Evolutionary conservation across 1,140 invertebrate species (phyloP).

Genomic region (Cepaea nemoralis): DNA sequence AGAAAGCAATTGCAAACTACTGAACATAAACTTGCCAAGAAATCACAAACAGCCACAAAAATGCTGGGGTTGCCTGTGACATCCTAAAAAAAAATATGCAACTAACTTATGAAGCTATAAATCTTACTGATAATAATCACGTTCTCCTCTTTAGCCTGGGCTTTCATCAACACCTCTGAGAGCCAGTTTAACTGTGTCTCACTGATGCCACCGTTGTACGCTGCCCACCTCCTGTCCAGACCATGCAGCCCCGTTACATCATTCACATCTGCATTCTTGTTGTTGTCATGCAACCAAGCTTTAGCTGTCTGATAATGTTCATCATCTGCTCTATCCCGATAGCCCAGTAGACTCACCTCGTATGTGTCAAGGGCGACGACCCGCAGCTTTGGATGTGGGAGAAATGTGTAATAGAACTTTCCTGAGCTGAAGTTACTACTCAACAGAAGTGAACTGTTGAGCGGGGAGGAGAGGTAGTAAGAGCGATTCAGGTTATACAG

Average conservation of each 20-base stretch:
- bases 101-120: neutral
- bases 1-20: too few relatives aligned
- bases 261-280: conserved; percentile 65
- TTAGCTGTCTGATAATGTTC: conserved; percentile 49
- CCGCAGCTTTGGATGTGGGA: conserved; percentile 55
- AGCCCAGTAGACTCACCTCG: conserved; percentile 67
- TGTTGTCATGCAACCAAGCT: conserved; percentile 47
- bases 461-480: conserved; percentile 48
- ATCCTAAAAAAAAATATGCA: too few relatives aligned
- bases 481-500: conserved; percentile 69
- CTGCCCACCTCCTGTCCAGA: conserved; percentile 59
- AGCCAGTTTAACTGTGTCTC: conserved; percentile 68
- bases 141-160: conserved; percentile 57
- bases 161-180: conserved; percentile 54
- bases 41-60: too few relatives aligned
- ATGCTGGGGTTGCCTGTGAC: too few relatives aligned
- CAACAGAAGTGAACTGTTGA: conserved; percentile 41
- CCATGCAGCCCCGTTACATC: conserved; percentile 60
- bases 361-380: conserved; percentile 69
- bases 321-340: conserved; percentile 44
- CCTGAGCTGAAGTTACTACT: conserved; percentile 26
- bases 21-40: too few relatives aligned
- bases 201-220: conserved; percentile 68
- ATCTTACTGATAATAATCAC: conserved; percentile 57
- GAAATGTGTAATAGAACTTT: conserved; percentile 65